phyloP scores from a whole-genome alignment of 2,797 vertebrate species.

The Sebastes ruberrimus region DNA sequence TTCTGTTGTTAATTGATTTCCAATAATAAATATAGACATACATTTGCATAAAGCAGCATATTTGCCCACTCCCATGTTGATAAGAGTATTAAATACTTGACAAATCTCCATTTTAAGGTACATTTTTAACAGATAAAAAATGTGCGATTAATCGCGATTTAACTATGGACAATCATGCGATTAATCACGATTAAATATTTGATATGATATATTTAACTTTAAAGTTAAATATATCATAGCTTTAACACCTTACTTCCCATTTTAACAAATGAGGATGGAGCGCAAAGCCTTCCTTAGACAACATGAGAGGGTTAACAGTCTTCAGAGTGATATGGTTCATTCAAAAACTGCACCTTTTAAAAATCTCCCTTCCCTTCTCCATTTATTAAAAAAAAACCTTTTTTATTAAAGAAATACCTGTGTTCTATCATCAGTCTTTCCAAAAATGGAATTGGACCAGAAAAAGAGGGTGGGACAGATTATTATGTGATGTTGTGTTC shows the following conservation, averaged over 20 bases:
- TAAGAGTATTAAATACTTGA: no score
- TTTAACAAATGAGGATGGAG: neutral
- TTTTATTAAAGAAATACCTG: neutral
- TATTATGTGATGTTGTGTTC: neutral
- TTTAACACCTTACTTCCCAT: neutral
- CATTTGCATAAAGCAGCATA: no score
- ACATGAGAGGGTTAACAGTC: neutral
- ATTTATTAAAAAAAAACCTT: neutral
- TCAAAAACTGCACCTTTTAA: slow-evolving; percentile 14
- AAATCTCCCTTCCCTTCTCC: neutral
- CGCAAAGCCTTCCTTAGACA: neutral
- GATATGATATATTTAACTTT: no score
- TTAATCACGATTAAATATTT: no score
- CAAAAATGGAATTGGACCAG: neutral
- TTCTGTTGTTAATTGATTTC: no score
- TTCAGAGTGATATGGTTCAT: slow-evolving; percentile 47
- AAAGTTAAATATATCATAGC: neutral
- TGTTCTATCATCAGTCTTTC: neutral
- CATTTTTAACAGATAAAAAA: no score
- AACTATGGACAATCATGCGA: no score
- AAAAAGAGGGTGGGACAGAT: slow-evolving; percentile 2
- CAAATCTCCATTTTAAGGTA: no score
- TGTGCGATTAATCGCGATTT: no score
- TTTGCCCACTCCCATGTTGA: no score
- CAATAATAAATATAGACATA: no score